Conservation (phyloP, 2,888 invertebrate genomes). For the Drosophila kambysellisi region DNA sequence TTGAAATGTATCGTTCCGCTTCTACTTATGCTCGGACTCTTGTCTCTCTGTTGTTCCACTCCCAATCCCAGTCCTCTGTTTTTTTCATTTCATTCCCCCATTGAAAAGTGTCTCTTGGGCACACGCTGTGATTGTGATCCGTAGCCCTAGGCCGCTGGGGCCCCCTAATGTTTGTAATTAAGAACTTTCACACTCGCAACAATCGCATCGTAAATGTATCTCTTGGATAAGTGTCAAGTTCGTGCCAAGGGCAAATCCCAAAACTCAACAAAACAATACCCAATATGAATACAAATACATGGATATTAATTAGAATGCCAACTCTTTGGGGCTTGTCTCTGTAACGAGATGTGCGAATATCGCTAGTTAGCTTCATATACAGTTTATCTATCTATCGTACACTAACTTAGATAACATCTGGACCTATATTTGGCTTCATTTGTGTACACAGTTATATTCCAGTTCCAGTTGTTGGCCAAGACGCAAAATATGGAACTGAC, state of each 20-base stretch:
- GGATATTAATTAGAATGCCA: slow-evolving; percentile 69
- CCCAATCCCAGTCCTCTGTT: slow-evolving; percentile 3
- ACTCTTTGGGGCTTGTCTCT: slow-evolving; percentile 1
- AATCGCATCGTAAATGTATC: slow-evolving; percentile 82
- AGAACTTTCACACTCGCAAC: slow-evolving; percentile 85
- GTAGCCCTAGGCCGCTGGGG: slow-evolving; percentile 73
- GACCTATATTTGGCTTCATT: slow-evolving; percentile 36
- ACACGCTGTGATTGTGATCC: slow-evolving; percentile 75
- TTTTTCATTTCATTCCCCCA: slow-evolving; percentile 46
- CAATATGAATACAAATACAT: slow-evolving; percentile 25
- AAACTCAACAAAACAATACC: slow-evolving; percentile 20
- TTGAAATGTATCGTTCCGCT: slow-evolving; percentile 77
- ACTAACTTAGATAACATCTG: slow-evolving; percentile 26
- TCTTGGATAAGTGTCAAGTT: slow-evolving; percentile 78
- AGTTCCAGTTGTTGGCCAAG: slow-evolving; percentile 23
- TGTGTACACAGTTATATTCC: slow-evolving; percentile 29
- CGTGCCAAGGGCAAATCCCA: slow-evolving; percentile 67
- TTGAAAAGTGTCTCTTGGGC: slow-evolving; percentile 79
- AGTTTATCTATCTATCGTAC: neutral
- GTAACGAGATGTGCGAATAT: slow-evolving; percentile 33
- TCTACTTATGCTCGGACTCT: slow-evolving; percentile 47
- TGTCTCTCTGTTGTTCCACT: slow-evolving; percentile 31
- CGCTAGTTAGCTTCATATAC: neutral
- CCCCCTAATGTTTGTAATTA: slow-evolving; percentile 84
- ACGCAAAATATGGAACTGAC: slow-evolving; percentile 33